phyloP scores from a whole-genome alignment of 2,888 invertebrate species.

The Acrobasis repandana region DNA sequence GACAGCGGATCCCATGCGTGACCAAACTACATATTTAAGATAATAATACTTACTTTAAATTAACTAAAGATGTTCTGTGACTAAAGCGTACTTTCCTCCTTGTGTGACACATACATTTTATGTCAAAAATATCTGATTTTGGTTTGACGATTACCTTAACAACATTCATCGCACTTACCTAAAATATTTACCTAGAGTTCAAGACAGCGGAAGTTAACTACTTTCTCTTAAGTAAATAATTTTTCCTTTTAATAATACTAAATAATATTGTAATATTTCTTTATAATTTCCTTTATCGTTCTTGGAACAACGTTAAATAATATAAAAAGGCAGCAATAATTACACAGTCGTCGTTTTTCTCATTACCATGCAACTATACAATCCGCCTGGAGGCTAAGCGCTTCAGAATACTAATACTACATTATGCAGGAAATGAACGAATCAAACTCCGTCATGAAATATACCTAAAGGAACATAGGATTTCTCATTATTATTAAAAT shows the following conservation, averaged over 20 bases:
- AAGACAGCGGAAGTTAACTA: too few relatives aligned
- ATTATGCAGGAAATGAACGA: constrained; percentile 42
- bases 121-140: too few relatives aligned
- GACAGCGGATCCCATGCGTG: background rate
- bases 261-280: background rate
- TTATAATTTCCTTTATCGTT: background rate
- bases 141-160: too few relatives aligned
- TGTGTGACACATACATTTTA: background rate
- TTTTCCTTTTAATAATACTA: background rate
- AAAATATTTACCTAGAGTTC: too few relatives aligned
- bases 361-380: constrained; percentile 15
- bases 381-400: constrained; percentile 27
- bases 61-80: background rate
- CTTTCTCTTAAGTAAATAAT: too few relatives aligned
- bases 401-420: constrained; percentile 39
- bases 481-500: too few relatives aligned
- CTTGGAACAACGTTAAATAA: background rate
- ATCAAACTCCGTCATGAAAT: constrained; percentile 27
- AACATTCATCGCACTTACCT: too few relatives aligned
- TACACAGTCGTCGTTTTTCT: constrained; percentile 12
- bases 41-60: background rate
- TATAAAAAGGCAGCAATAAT: constrained; percentile 4
- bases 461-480: background rate
- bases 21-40: constrained; percentile 1
- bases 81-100: background rate